Base-by-base conservation (phyloP, 2,888 invertebrate species). In the Meiosimyza decipiens region DNA sequence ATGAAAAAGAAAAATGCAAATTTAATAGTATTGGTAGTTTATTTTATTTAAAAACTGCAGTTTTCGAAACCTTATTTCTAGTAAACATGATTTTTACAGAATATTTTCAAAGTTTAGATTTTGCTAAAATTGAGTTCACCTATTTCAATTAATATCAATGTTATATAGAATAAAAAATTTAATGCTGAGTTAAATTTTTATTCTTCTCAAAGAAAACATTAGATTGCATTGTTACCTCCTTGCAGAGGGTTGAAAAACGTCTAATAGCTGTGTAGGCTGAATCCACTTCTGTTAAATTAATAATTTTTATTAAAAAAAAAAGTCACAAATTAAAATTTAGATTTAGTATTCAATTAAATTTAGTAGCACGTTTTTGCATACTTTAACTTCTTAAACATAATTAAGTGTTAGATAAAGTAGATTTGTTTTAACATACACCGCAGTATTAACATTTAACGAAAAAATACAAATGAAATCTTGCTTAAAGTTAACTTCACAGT, bases 141-240 rank as follows among this genome's bases (percentile, higher is more conserved):
- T 28, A 28, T 28, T 28, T 28, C 28, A 22, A 22, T 22, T 22
- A 22, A 22, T 22, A 22, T 22, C 54, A 54, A 12, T 9, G 4
- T 54, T 13, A 16, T 15, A 12, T 54, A 7, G 54, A 54, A 16
- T 22, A 2, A 47, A 6, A 16, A 40, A 40, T 55, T 77, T 72
- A 84, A 74, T 84, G 84, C 68, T 82, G 80, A 12, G 83, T 84
- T 51, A 85, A 76, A 70, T 84, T 84, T 78, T 81, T 81, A 76
- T 85, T 85, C 67, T 82, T 85, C 75, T 84, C 85, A 74, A 86
- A 87, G 79, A 85, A 87, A 68, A 85, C 79, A 77, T 87, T 87
- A 73, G 82, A 82, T 74, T 84, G 84, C 77, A 83, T 85, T 55
- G 82, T 82, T 71, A 87, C 80, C 76, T 87, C 85, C 80, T 86